Evolutionary conservation across 53 echinoderm and acorn worm genomes (phyloP), one percentile per base, ranked within the genome.

Genomic region (Astropecten irregularis): DNA sequence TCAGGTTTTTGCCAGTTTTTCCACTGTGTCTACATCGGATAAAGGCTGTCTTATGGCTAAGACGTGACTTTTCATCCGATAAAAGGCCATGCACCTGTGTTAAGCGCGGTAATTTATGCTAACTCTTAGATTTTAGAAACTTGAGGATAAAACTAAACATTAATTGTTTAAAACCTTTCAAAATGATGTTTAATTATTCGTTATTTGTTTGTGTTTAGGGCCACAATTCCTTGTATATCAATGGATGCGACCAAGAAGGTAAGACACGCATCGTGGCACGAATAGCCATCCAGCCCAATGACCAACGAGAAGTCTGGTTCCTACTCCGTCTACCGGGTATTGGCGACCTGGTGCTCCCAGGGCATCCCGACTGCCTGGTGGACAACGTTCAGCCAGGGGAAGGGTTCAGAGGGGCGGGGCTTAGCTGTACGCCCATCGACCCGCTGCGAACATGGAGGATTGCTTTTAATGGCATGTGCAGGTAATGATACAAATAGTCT

Each of bases 391-490:
- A 62, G 9, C 72, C 67, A 0, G 66, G 57, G 40, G 88, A 73
- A 8, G 82, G 86, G 18, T 90, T 86, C 66, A 73, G 52, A 15
- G 90, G 86, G 39, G 82, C 72, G 27, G 90, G 90, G 9, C 72
- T 90, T 21, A 53, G 36, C 42, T 40, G 86, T 31, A 82, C 82
- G 63, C 63, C 82, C 54, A 66, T 90, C 16, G 86, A 90, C 46
- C 82, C 90, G 18, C 29, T 86, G 58, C 52, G 67, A 52, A 71
- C 60, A 13, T 90, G 90, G 90, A 82, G 86, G 56, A 90, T 86
- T 16, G 62, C 81, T 0, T 90, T 66, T 73, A 90, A 90, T 62
- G 90, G 90, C 15, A 50, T 90, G 33, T 90, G 90, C 66, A 90
- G 86, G 90, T 90, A 62, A 5, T 58, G 28, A 25, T 3, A 38